phyloP scores from a whole-genome alignment of 2,888 invertebrate species.

The Latheticus oryzae region DNA sequence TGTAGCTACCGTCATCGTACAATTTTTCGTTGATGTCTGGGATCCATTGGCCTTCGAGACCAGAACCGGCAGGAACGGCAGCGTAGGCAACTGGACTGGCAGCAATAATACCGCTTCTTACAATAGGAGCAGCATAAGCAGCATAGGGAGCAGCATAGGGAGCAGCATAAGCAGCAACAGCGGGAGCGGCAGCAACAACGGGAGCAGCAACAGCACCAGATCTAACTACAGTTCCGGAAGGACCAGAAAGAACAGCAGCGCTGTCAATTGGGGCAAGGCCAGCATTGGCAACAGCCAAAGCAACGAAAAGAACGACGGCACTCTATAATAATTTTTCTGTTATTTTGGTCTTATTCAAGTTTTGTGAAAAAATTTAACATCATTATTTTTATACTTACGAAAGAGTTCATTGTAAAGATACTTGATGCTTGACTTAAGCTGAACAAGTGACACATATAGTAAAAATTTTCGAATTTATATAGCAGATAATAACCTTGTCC shows the following conservation, averaged over 20 bases:
- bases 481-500: conserved; percentile 53
- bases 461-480: conserved; percentile 51
- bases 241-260: conserved; percentile 48
- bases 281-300: conserved; percentile 51
- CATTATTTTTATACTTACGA: conserved; percentile 58
- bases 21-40: conserved; percentile 55
- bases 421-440: conserved; percentile 47
- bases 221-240: conserved; percentile 46
- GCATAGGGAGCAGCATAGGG: conserved; percentile 5
- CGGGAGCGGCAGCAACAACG: conserved; percentile 42
- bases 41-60: conserved; percentile 54
- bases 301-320: conserved; percentile 51
- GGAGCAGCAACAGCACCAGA: conserved; percentile 42
- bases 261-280: conserved; percentile 39
- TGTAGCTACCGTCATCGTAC: conserved; percentile 58
- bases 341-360: background rate
- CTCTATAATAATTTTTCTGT: too few species aligned
- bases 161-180: conserved; percentile 37
- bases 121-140: conserved; percentile 37
- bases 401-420: conserved; percentile 51
- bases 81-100: conserved; percentile 38
- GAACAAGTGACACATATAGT: conserved; percentile 51
- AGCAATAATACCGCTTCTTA: conserved; percentile 44
- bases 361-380: conserved; percentile 2
- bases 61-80: conserved; percentile 44